Evolutionary conservation across 2,888 invertebrate species (phyloP).

Genomic region (Eilema depressum): DNA sequence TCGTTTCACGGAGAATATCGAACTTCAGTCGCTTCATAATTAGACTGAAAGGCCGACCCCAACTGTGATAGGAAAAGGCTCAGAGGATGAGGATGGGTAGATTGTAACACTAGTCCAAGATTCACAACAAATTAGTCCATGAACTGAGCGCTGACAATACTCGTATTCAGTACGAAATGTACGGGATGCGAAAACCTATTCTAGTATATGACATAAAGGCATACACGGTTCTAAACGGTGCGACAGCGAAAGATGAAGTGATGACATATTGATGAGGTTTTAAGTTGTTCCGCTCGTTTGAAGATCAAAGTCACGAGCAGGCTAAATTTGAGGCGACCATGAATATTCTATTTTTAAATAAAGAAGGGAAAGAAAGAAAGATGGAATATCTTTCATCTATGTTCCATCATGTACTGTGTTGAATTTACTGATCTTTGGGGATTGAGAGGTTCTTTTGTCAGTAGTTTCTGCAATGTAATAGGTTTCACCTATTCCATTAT

Average conservation of each 20-base stretch:
- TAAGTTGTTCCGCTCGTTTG: constrained; percentile 22
- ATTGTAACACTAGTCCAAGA: no score
- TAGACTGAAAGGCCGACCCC: no score
- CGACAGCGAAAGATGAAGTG: constrained; percentile 34
- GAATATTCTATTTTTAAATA: constrained; percentile 13
- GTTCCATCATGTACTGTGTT: background rate
- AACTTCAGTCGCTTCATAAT: no score
- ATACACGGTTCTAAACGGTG: constrained; percentile 6
- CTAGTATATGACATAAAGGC: background rate
- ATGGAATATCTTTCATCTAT: background rate
- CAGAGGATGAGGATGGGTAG: no score
- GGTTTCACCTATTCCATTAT: background rate
- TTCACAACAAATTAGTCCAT: background rate
- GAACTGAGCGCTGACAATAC: background rate
- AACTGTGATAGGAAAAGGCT: no score
- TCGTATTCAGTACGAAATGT: constrained; percentile 13
- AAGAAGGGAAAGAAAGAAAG: background rate
- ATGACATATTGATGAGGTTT: constrained; percentile 33
- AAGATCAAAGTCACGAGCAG: constrained; percentile 44
- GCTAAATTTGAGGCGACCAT: constrained; percentile 15
- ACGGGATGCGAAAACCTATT: constrained; percentile 3
- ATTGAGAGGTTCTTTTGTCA: background rate
- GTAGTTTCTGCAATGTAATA: background rate
- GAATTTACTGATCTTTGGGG: background rate
- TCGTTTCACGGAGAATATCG: no score